Evolutionary conservation across 1,140 invertebrate genomes (phyloP).

Genomic region (Platyura marginata): DNA sequence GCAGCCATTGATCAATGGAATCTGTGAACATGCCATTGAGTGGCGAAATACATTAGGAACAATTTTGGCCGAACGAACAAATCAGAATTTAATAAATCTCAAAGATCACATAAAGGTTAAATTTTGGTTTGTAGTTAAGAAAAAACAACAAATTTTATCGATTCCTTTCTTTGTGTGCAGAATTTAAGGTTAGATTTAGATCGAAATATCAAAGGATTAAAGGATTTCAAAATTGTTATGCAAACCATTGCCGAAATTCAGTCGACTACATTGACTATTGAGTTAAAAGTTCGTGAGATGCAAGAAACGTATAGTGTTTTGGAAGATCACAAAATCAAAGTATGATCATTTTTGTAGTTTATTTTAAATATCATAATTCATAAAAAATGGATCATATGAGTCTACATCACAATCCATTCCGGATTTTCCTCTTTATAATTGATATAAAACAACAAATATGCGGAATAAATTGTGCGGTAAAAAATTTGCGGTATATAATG

Average conservation of each 20-base stretch:
- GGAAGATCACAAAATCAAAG: constrained; percentile 32
- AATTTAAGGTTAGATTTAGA: constrained; percentile 38
- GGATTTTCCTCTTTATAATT: too few species aligned
- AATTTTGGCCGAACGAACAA: constrained; percentile 34
- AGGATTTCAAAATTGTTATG: constrained; percentile 70
- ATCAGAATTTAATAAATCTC: constrained; percentile 39
- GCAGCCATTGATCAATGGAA: constrained; percentile 35
- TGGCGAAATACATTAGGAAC: constrained; percentile 50
- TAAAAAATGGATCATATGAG: too few species aligned
- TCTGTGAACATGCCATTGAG: constrained; percentile 42
- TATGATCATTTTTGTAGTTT: too few species aligned
- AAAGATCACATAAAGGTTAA: constrained; percentile 34
- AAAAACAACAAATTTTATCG: constrained; percentile 15
- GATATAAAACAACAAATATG: too few species aligned
- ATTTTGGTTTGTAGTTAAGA: too few species aligned
- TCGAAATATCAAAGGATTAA: constrained; percentile 49
- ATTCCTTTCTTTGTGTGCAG: constrained; percentile 14
- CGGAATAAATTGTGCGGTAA: too few species aligned
- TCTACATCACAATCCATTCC: too few species aligned
- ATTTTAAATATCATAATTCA: too few species aligned
- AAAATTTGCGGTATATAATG: too few species aligned
- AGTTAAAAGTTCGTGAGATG: constrained; percentile 48
- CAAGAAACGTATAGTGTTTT: constrained; percentile 40
- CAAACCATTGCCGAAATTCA: constrained; percentile 57
- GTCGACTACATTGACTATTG: constrained; percentile 49